Evolutionary conservation across 2,797 vertebrate genomes (phyloP), one percentile per base, ranked within the genome.

Genomic region (Scomberomorus guttatus): DNA sequence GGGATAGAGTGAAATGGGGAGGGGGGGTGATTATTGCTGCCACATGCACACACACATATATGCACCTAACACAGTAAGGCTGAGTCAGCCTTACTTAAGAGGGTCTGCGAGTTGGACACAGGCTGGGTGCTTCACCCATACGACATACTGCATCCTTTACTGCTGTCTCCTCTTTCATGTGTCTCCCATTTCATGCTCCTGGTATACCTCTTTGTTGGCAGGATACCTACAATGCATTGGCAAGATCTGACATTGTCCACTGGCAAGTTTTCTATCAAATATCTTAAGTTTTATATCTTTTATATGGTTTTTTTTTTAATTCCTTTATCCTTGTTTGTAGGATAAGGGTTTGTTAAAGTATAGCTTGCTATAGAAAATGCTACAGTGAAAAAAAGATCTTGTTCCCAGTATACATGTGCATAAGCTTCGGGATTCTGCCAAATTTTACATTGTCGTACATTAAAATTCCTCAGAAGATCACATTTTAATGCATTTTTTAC

Each of bases 61-160:
- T 34, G 66, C 76, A 60, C 46, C 14, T 69, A 32, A 61, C 52
- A 34, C 72, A 61, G 80, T 52, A 84, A 27, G 63, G 90, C 93
- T 93, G 89, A 93, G 78, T 91, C 90, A 91, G 92, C 88, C 71
- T 70, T 82, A 61, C 84, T 89, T 76, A 61, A 60, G 71, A 90
- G 80, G 80, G 85, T 86, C 83, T 87, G 51, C 5, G 56, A 87
- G 74, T 80, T 62, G 72, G 77, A 89, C 80, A 77, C 27, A 32
- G 72, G 67, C 67, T 75, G 81, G 56, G 46, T 69, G 75, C 76
- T 63, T 81, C 69, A 55, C 63, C 46, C 72, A 48, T 25, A 73
- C 60, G 75, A 78, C 56, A 77, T 27, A 44, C 39, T 79, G 70
- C 67, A 85, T 63, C 75, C 62, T 70, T 71, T 29, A 64, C 50